These are phyloP conservation scores for Kradibia gibbosae DNA, from an alignment of 1,140 invertebrate genomes.

Conservation along the genomic window DNA sequence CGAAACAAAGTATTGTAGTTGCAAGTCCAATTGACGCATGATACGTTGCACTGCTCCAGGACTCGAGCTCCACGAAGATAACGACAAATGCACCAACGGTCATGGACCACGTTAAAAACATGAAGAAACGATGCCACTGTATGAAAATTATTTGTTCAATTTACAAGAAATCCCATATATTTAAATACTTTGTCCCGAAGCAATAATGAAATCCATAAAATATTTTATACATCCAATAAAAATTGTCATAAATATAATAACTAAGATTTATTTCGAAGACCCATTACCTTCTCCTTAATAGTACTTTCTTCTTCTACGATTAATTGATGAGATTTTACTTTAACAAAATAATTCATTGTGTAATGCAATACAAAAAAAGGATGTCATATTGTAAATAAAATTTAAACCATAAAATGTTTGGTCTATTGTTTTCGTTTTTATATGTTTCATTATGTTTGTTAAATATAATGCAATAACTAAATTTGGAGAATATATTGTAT, in stretches of 20 bases:
- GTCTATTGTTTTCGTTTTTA: too few species aligned
- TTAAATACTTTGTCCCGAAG: too few species aligned
- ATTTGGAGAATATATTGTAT: too few species aligned
- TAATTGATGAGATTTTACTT: too few species aligned
- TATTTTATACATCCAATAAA: not conserved
- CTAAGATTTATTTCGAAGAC: not conserved
- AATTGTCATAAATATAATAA: not conserved
- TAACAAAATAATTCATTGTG: too few species aligned
- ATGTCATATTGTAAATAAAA: too few species aligned
- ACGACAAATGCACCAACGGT: slow-evolving; percentile 85
- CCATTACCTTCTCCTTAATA: not conserved
- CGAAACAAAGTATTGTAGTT: slow-evolving; percentile 85
- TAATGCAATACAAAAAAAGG: too few species aligned
- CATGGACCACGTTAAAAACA: slow-evolving; percentile 86
- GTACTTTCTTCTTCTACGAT: not conserved
- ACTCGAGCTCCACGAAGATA: slow-evolving; percentile 87
- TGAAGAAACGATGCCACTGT: slow-evolving; percentile 89
- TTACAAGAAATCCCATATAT: too few species aligned
- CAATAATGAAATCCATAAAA: not conserved
- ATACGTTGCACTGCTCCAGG: slow-evolving; percentile 82
- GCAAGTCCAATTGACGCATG: slow-evolving; percentile 87
- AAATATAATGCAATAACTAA: too few species aligned
- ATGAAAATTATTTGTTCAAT: slow-evolving; percentile 32
- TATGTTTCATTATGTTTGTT: too few species aligned
- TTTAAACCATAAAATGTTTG: too few species aligned